Percentiles rank a stretch among this genome's conserved stretches.
These are phyloP conservation scores for Conomelus anceps DNA, from an alignment of 2,888 invertebrate species.

Conservation along the genomic window DNA sequence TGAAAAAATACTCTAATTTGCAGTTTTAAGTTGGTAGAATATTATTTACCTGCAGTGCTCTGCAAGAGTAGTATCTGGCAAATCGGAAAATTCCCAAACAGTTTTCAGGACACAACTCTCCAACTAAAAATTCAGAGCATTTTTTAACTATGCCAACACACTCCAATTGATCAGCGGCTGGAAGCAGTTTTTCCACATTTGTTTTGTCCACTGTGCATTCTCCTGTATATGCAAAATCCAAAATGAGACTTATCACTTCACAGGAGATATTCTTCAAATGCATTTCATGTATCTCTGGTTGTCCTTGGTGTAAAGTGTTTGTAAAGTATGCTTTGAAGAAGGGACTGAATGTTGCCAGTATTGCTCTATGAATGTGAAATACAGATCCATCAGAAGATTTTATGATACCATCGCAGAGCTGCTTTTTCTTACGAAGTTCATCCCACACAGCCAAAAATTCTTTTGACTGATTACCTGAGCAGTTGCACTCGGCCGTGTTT, in stretches of 20 bases:
- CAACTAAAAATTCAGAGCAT: slow-evolving; percentile 59
- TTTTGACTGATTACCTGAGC: background rate
- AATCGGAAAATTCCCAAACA: slow-evolving; percentile 65
- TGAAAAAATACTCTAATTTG: no score
- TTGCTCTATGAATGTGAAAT: slow-evolving; percentile 60
- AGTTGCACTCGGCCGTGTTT: background rate
- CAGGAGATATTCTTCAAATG: slow-evolving; percentile 51
- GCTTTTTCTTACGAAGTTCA: slow-evolving; percentile 48
- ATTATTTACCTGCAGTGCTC: slow-evolving; percentile 55
- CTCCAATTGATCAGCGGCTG: slow-evolving; percentile 65
- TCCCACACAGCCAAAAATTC: slow-evolving; percentile 9
- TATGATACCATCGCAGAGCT: slow-evolving; percentile 64
- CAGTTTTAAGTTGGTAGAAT: background rate
- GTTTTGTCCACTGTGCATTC: slow-evolving; percentile 55
- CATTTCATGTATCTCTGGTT: slow-evolving; percentile 54
- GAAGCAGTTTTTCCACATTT: slow-evolving; percentile 62
- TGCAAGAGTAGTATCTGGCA: slow-evolving; percentile 62
- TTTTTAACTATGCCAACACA: slow-evolving; percentile 63
- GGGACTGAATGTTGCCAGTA: slow-evolving; percentile 64
- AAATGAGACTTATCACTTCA: slow-evolving; percentile 55
- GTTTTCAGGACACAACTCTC: slow-evolving; percentile 58
- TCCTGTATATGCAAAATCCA: slow-evolving; percentile 71
- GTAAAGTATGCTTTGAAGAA: slow-evolving; percentile 67
- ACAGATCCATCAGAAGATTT: slow-evolving; percentile 54
- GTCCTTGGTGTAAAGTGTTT: slow-evolving; percentile 56